Base-by-base conservation (phyloP, 2,888 invertebrate species). In the Unio pictorum region DNA sequence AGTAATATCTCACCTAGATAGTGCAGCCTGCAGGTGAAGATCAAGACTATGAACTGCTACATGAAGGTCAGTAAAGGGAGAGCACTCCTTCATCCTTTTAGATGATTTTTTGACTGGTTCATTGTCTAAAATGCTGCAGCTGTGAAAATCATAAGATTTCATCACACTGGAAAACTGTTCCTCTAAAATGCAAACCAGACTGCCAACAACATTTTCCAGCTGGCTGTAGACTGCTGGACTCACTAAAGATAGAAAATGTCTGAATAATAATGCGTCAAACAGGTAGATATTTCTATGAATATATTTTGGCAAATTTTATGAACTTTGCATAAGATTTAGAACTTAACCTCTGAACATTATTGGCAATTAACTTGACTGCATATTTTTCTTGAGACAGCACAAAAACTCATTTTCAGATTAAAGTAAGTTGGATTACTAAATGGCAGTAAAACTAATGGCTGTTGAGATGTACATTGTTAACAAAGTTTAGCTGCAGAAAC, bases 1-100 rank as follows among this genome's bases (percentile, higher is more conserved):
- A 67, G 23, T 58, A 45, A 15, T 30, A 55, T 55, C 67, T 57
- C 65, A 85, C 86, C 84, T 84, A 18, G 78, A 73, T 34, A 85
- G 73, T 18, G 86, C 85, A 45, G 86, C 81, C 66, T 86, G 86
- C 30, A 88, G 75, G 71, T 88, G 88, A 18, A 88, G 80, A 67
- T 82, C 83, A 23, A 88, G 81, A 69, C 88, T 88, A 75, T 88
- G 87, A 8, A 88, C 78, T 23, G 86, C 84, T 59, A 81, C 73
- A 73, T 81, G 72, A 26, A 84, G 66, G 61, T 76, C 78, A 55
- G 60, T 55, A n/a, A 63, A 56, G 17, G 61, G 56, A 34, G 66
- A 66, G 30, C 55, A 34, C 28, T 72, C 65, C 20, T 66, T 55
- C 56, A 66, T 61, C 4, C 28, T 34, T 30, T 55, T 66, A 23